Conservation (phyloP, 2,888 invertebrate genomes). For the Ochropleura plecta region DNA sequence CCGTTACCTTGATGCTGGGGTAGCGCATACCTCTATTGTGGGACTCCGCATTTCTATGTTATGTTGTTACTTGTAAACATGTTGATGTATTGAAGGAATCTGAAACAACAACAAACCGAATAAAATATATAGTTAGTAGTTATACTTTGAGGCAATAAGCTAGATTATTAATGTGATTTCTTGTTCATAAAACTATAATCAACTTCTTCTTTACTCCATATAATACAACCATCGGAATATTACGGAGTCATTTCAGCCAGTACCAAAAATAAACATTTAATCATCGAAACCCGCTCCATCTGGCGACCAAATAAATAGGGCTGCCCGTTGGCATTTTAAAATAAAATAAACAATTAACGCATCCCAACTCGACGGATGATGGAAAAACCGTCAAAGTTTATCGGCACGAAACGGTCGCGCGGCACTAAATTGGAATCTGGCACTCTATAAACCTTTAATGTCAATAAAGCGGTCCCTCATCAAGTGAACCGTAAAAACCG, state of each 20-base stretch:
- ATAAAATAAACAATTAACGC: constrained; percentile 69
- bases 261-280: constrained; percentile 35
- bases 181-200: not conserved
- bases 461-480: constrained; percentile 84
- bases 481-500: constrained; percentile 79
- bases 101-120: not conserved
- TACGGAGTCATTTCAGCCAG: constrained; percentile 18
- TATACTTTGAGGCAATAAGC: not conserved
- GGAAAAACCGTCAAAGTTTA: constrained; percentile 75
- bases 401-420: constrained; percentile 70
- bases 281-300: constrained; percentile 17
- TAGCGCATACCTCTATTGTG: constrained; percentile 31
- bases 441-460: constrained; percentile 84
- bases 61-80: not conserved
- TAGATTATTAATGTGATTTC: not conserved
- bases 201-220: not conserved
- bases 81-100: not conserved
- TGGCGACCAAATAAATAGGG: constrained; percentile 36
- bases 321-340: constrained; percentile 51
- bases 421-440: constrained; percentile 81
- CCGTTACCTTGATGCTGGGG: constrained; percentile 11
- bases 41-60: constrained; percentile 7
- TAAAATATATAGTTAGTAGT: not conserved
- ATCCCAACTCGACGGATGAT: constrained; percentile 60
- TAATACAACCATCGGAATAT: constrained; percentile 5